Conservation (phyloP, 2,888 invertebrate genomes). For the Meandrusa payeni region DNA sequence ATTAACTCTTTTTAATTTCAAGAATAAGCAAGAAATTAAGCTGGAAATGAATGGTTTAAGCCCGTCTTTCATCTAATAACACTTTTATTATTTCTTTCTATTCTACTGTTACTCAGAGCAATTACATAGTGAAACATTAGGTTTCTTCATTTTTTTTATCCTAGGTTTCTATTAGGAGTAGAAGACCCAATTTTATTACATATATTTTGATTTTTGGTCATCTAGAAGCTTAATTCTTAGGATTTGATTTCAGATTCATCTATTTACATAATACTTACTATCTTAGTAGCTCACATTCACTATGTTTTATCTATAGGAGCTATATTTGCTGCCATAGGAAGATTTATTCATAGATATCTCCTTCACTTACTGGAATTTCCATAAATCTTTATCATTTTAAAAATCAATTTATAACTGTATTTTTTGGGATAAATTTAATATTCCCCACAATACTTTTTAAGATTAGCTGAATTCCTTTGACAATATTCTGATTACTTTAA, state of each 20-base stretch:
- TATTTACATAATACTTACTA: slow-evolving; percentile 92
- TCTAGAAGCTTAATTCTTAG: too few species aligned
- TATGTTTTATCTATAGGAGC: slow-evolving; percentile 74
- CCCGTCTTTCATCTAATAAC: too few species aligned
- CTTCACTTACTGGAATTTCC: slow-evolving; percentile 1
- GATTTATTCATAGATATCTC: slow-evolving; percentile 83
- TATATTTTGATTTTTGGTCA: slow-evolving; percentile 3
- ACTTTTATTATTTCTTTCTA: too few species aligned
- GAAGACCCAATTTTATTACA: neutral
- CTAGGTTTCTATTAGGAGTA: too few species aligned
- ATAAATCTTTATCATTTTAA: slow-evolving; percentile 1
- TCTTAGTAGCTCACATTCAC: slow-evolving; percentile 91
- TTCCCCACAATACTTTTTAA: slow-evolving; percentile 88
- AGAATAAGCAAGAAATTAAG: too few species aligned
- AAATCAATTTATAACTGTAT: slow-evolving; percentile 9
- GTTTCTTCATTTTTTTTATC: too few species aligned
- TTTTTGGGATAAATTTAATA: slow-evolving; percentile 36
- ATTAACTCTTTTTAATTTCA: too few species aligned
- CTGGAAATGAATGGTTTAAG: too few species aligned
- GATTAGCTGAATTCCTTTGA: slow-evolving; percentile 38
- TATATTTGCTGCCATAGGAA: slow-evolving; percentile 87
- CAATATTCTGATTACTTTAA: slow-evolving; percentile 55
- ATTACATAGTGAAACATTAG: too few species aligned
- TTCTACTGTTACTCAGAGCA: too few species aligned
- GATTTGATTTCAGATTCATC: too few species aligned